A percentile compares a stretch with the other conserved stretches of the same genome.
Evolutionary conservation across 2,113 vertebrate genomes (phyloP).

Genomic region (Mormoops blainvillei): DNA sequence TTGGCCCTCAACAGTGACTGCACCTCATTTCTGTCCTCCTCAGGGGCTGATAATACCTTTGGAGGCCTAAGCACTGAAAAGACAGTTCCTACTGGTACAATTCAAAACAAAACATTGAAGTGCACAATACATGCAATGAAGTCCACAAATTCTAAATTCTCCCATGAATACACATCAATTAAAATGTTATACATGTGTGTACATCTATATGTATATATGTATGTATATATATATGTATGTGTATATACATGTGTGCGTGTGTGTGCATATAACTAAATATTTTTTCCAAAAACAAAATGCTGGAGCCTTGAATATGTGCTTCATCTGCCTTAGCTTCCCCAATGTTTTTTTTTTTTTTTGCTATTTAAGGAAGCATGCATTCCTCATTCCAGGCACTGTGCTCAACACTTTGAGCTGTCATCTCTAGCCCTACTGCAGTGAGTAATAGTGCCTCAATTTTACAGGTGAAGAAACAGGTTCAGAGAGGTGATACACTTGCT

Average conservation of each 20-base stretch:
- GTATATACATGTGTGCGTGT: no score
- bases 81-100: not conserved
- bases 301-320: not conserved
- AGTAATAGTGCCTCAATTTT: not conserved
- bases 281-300: not conserved
- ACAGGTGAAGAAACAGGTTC: not conserved
- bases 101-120: not conserved
- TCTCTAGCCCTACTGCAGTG: not conserved
- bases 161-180: not conserved
- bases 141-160: not conserved
- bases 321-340: not conserved
- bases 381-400: not conserved
- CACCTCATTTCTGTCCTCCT: not conserved
- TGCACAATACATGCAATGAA: not conserved
- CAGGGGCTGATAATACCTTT: not conserved
- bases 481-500: not conserved
- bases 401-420: not conserved
- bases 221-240: no score
- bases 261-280: no score
- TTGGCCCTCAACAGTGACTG: not conserved
- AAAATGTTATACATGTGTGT: not conserved
- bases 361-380: not conserved
- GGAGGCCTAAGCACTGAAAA: not conserved
- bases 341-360: not conserved
- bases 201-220: not conserved